Evolutionary conservation across 2,797 vertebrate species (phyloP).

Genomic region (Artibeus lituratus): DNA sequence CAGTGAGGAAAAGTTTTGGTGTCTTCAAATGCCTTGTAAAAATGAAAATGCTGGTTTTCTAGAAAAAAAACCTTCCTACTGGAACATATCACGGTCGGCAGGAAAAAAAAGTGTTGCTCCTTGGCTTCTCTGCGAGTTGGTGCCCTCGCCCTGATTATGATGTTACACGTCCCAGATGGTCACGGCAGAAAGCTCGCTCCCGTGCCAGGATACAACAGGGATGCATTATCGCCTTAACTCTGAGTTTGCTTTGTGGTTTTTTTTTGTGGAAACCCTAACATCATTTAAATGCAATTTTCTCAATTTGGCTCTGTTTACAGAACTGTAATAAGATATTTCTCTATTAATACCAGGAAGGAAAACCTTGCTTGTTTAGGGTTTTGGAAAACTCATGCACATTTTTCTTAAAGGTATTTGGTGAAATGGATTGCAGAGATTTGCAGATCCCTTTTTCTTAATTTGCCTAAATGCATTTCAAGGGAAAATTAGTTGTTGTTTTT

Average conservation of each 20-base stretch:
- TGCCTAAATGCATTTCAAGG: constrained; percentile 43
- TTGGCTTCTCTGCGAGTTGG: constrained; percentile 16
- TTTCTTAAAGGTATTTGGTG: constrained; percentile 58
- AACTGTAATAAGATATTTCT: constrained; percentile 67
- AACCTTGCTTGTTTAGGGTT: constrained; percentile 46
- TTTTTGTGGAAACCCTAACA: constrained; percentile 62
- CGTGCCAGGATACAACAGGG: constrained; percentile 44
- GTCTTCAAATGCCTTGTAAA: constrained; percentile 30
- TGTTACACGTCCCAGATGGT: constrained; percentile 45
- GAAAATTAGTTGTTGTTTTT: constrained; percentile 19
- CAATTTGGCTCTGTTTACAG: constrained; percentile 53
- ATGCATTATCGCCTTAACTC: constrained; percentile 61
- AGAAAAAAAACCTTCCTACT: background rate
- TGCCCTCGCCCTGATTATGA: background rate
- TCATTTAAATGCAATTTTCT: constrained; percentile 63
- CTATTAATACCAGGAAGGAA: constrained; percentile 59
- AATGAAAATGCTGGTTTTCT: constrained; percentile 44
- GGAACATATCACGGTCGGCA: background rate
- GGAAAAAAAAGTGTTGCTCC: background rate
- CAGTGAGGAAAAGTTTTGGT: background rate
- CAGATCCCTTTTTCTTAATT: constrained; percentile 52
- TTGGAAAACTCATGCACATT: constrained; percentile 43
- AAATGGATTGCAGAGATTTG: constrained; percentile 42
- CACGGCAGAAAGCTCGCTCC: constrained; percentile 22
- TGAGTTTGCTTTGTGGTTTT: constrained; percentile 64